phyloP scores from a whole-genome alignment of 2,797 vertebrate genomes.

The Pogoniulus pusillus region DNA sequence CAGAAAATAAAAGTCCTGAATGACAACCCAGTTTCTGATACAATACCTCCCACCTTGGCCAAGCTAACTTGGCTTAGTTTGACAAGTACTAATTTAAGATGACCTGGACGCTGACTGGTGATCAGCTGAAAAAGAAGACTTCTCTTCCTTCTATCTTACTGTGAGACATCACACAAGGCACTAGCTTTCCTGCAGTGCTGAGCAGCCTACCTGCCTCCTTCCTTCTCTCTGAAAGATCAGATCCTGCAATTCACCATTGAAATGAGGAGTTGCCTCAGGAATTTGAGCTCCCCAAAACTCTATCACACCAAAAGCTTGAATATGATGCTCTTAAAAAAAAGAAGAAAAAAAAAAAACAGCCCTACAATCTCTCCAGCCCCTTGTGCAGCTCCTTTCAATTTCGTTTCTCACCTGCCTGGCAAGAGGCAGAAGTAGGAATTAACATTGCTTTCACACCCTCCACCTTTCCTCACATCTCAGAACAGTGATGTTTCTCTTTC shows the following conservation, averaged over 20 bases:
- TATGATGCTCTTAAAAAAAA: background rate
- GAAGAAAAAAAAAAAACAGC: too few relatives aligned
- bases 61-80: conserved; percentile 13
- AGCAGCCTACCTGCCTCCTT: background rate
- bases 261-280: background rate
- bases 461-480: background rate
- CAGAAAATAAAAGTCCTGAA: conserved; percentile 3
- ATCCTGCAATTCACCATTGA: background rate
- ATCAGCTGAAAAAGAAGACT: background rate
- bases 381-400: background rate
- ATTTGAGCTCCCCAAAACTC: conserved; percentile 1
- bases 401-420: conserved; percentile 24
- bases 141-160: background rate
- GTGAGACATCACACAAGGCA: conserved; percentile 11
- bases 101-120: background rate
- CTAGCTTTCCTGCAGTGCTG: background rate
- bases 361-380: background rate
- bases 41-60: background rate
- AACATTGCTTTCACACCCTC: conserved; percentile 33
- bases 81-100: conserved; percentile 15
- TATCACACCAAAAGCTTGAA: background rate
- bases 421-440: conserved; percentile 35
- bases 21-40: background rate
- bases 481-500: background rate
- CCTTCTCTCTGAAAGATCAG: background rate